These are phyloP conservation scores for Tachystola acroxantha DNA, from an alignment of 2,888 invertebrate species.

Conservation along the genomic window DNA sequence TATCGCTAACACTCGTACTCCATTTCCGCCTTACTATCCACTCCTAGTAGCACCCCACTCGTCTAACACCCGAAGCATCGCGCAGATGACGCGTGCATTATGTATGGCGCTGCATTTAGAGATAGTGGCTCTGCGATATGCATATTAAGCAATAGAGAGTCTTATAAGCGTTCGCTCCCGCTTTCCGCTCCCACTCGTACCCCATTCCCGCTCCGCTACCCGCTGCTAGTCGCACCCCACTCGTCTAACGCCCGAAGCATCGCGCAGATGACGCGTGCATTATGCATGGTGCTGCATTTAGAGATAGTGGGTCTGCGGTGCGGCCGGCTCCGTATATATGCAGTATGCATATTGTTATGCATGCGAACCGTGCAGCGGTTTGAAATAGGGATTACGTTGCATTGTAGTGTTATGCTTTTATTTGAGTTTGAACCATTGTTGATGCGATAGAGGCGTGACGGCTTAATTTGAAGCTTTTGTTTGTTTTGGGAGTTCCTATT, in stretches of 20 bases:
- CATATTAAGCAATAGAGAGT: too few relatives aligned
- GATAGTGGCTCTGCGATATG: conserved; percentile 36
- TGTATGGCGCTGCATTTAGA: conserved; percentile 63
- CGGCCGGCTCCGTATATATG: conserved; percentile 9
- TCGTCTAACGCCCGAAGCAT: conserved; percentile 35
- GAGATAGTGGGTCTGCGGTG: conserved; percentile 36
- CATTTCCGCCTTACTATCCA: conserved; percentile 6
- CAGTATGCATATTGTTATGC: conserved; percentile 18
- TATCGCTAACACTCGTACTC: too few relatives aligned
- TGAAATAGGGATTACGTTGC: conserved; percentile 2
- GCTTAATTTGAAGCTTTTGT: too few relatives aligned
- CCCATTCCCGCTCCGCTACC: conserved; percentile 19
- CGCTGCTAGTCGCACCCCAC: conserved; percentile 17
- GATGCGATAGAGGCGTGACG: background rate
- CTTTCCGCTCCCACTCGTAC: conserved; percentile 18
- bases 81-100: conserved; percentile 65
- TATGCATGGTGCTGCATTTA: conserved; percentile 64
- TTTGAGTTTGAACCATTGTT: background rate
- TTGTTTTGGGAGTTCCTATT: too few relatives aligned
- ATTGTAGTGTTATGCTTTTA: conserved; percentile 4
- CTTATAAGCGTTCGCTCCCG: background rate
- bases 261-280: conserved; percentile 62
- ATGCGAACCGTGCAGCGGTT: background rate
- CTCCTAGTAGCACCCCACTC: conserved; percentile 18
- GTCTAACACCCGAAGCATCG: conserved; percentile 36